A percentile compares a stretch with the other conserved stretches of the same genome.
phyloP scores from a whole-genome alignment of 2,113 vertebrate genomes.

The Lates calcarifer region DNA sequence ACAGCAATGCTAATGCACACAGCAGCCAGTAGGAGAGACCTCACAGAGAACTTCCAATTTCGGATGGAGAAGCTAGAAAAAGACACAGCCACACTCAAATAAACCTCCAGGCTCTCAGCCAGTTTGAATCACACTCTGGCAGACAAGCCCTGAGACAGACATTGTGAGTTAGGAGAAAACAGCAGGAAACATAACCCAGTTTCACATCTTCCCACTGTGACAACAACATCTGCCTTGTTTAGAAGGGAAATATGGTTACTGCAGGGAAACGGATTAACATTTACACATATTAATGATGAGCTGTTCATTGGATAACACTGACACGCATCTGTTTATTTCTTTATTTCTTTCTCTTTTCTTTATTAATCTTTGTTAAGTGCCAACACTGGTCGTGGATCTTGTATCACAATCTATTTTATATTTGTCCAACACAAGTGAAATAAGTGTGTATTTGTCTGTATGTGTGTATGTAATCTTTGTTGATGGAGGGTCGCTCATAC shows the following conservation, averaged over 20 bases:
- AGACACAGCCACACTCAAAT: constrained; percentile 24
- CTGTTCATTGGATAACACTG: background rate
- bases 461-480: background rate
- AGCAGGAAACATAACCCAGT: background rate
- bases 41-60: constrained; percentile 86
- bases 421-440: background rate
- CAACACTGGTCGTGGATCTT: too few species aligned
- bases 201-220: background rate
- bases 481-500: constrained; percentile 76
- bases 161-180: background rate
- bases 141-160: too few species aligned
- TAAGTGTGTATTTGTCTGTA: background rate
- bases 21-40: constrained; percentile 88
- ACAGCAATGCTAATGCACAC: constrained; percentile 88
- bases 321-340: background rate
- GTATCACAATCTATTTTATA: background rate
- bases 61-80: constrained; percentile 84
- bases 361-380: background rate
- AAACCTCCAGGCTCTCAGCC: constrained; percentile 7
- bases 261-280: background rate
- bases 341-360: too few species aligned
- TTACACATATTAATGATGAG: background rate
- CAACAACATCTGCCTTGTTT: background rate
- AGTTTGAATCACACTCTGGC: too few species aligned
- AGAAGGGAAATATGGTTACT: background rate